These are phyloP conservation scores for Euphonia xanthogaster DNA, from an alignment of 2,797 vertebrate species.

Conservation along the genomic window DNA sequence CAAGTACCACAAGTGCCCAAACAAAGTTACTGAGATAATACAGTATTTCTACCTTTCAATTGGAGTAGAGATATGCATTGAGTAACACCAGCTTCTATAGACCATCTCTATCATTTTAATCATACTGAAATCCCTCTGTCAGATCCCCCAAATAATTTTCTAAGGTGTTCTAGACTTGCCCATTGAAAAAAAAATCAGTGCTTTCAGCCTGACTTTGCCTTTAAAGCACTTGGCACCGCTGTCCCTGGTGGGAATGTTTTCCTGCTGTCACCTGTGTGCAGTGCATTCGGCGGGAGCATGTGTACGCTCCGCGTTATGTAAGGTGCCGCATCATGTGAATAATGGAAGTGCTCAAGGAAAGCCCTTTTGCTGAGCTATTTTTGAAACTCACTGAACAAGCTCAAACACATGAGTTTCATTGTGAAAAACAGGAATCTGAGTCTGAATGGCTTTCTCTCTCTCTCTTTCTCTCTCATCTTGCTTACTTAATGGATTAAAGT, in stretches of 20 bases:
- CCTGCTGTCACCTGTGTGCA: background rate
- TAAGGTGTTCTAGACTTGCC: background rate
- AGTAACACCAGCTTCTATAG: background rate
- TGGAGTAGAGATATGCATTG: background rate
- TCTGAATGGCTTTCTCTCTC: slow-evolving; percentile 15
- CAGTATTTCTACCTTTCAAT: background rate
- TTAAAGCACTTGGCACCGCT: background rate
- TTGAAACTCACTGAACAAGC: background rate
- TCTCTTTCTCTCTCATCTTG: background rate
- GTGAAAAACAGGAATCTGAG: slow-evolving; percentile 29
- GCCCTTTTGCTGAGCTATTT: slow-evolving; percentile 59
- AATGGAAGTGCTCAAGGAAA: slow-evolving; percentile 67
- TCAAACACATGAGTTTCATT: slow-evolving; percentile 39
- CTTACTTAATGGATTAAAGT: slow-evolving; percentile 17
- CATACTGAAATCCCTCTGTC: background rate
- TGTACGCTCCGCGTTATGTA: slow-evolving; percentile 17
- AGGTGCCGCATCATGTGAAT: slow-evolving; percentile 64
- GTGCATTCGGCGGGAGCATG: background rate
- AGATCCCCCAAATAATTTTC: background rate
- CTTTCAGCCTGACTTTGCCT: background rate
- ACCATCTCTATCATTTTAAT: background rate
- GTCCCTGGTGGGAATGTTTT: background rate
- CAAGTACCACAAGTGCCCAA: background rate
- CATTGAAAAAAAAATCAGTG: background rate
- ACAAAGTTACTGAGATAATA: background rate